These are phyloP conservation scores for Strigamia transsilvanica DNA, from an alignment of 2,888 invertebrate species.

Conservation along the genomic window DNA sequence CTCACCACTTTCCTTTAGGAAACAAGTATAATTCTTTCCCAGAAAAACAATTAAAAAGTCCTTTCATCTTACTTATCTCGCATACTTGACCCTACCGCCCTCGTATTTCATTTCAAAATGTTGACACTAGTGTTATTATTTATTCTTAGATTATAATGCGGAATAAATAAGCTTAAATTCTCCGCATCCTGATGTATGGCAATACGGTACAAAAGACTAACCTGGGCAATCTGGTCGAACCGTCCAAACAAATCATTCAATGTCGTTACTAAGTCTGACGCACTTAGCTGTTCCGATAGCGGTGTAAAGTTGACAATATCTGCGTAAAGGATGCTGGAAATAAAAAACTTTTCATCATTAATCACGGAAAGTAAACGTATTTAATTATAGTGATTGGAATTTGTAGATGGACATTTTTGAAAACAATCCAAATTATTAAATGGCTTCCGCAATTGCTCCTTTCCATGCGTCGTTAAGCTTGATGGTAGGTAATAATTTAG, in stretches of 20 bases:
- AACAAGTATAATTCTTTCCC: neutral
- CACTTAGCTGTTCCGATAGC: conserved; percentile 88
- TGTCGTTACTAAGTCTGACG: conserved; percentile 93
- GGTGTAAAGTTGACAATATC: conserved; percentile 99
- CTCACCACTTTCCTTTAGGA: neutral
- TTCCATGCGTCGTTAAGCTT: neutral
- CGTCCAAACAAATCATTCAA: conserved; percentile 95
- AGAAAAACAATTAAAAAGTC: too few relatives aligned
- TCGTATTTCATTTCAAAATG: too few relatives aligned
- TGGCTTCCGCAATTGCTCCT: neutral
- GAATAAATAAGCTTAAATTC: neutral
- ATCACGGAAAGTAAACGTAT: too few relatives aligned
- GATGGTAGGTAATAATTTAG: neutral
- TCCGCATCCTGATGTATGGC: neutral
- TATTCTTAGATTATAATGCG: too few relatives aligned
- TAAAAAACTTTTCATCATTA: neutral
- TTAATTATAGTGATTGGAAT: neutral
- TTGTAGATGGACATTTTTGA: neutral
- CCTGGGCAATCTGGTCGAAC: conserved; percentile 97
- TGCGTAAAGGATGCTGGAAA: conserved; percentile 87
- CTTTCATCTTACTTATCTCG: too few relatives aligned
- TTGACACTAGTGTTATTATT: too few relatives aligned
- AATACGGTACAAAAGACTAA: conserved; percentile 64
- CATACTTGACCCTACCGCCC: too few relatives aligned
- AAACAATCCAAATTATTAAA: neutral